Evolutionary conservation across 2,797 vertebrate species (phyloP).

Genomic region (Anabacerthia variegaticeps): DNA sequence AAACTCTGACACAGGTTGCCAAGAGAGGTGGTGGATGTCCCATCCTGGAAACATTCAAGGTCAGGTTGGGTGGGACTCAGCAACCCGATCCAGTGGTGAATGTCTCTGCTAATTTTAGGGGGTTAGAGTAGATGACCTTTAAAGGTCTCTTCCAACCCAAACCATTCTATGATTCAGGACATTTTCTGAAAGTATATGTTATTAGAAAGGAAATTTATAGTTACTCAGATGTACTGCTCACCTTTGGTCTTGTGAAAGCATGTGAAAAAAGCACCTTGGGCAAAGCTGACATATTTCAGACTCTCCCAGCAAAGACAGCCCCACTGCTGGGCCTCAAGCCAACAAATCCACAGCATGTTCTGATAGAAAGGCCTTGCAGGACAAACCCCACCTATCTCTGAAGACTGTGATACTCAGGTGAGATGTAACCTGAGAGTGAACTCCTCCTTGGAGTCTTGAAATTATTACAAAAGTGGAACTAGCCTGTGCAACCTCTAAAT

Average conservation of each 20-base stretch:
- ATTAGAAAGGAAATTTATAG: background rate
- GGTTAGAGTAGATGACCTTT: background rate
- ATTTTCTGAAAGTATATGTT: background rate
- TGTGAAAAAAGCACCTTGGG: background rate
- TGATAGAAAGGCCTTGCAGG: background rate
- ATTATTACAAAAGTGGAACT: background rate
- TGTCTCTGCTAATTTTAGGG: rapidly evolving
- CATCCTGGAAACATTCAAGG: background rate
- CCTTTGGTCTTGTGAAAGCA: background rate
- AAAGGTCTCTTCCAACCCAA: background rate
- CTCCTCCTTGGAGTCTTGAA: background rate
- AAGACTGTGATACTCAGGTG: background rate
- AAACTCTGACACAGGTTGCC: background rate
- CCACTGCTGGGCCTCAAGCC: background rate
- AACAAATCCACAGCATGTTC: background rate
- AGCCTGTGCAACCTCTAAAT: background rate
- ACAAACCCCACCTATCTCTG: background rate
- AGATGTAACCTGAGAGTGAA: background rate
- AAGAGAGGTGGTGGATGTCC: background rate
- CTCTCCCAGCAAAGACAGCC: background rate
- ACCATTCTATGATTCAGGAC: background rate
- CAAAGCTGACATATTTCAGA: background rate
- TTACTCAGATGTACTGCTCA: background rate
- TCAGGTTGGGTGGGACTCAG: background rate
- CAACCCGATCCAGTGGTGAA: background rate